Percentiles rank a stretch among this genome's conserved stretches.
phyloP scores from a whole-genome alignment of 2,113 vertebrate genomes.

The Neolamprologus falcicula region DNA sequence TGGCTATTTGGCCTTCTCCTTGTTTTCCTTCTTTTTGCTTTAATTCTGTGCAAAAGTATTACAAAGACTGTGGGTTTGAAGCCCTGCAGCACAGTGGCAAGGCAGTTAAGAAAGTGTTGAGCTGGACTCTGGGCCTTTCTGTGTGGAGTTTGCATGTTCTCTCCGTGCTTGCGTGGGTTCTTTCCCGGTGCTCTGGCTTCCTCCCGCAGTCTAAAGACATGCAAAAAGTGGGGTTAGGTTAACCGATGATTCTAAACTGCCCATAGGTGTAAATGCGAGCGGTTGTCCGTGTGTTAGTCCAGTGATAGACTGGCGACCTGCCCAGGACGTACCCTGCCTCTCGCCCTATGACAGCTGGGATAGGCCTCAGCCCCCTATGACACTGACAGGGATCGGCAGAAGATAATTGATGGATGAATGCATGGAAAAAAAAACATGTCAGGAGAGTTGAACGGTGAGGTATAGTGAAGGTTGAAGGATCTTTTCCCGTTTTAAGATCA shows the following conservation, averaged over 20 bases:
- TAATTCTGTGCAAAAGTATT: background rate
- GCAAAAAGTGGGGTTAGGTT: background rate
- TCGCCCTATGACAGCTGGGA: background rate
- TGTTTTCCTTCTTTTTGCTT: background rate
- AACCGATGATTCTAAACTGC: background rate
- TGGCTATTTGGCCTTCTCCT: background rate
- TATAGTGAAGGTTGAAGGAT: background rate
- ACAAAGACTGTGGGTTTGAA: background rate
- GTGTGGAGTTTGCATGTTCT: background rate
- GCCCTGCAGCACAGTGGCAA: background rate
- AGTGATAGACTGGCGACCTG: background rate
- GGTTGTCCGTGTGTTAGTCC: fast-evolving
- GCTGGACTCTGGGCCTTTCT: background rate
- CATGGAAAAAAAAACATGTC: background rate
- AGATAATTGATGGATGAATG: background rate
- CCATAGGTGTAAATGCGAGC: background rate
- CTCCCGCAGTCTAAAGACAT: background rate
- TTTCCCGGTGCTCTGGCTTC: fast-evolving
- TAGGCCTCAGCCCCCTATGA: background rate
- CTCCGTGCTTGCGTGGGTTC: fast-evolving
- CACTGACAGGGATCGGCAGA: fast-evolving
- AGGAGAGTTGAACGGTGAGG: background rate
- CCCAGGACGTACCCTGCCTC: fast-evolving
- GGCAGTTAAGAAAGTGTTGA: background rate
- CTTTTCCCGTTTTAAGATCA: background rate